Base-by-base conservation (phyloP, 2,888 invertebrate species). In the Drosophila ezoana region DNA sequence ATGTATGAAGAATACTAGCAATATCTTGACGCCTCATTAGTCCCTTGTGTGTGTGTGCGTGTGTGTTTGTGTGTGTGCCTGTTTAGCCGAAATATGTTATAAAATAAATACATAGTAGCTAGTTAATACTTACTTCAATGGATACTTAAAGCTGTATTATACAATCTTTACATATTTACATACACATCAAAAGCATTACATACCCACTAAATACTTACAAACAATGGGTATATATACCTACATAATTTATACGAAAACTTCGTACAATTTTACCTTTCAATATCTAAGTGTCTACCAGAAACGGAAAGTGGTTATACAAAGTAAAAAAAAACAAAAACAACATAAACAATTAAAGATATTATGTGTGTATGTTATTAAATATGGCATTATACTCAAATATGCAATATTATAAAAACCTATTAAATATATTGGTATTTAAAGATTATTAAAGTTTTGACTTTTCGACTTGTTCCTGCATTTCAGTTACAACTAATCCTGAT, bases 221-320 rank as follows among this genome's bases (percentile, higher is more conserved):
- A 64, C 64, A 54, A 62, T 45, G 43, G 41, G 53, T 64, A 72
- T 49, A 73, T 51, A 73, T 51, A 72, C 40, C 53, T 61, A 60
- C 43, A 49, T 35, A 62, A 51, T 54, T 67, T 56, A 76, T 47
- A 71, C 67, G 67, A 72, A 52, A 75, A 75, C 53, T 71, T 80
- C 84, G 80, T 83, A 83, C 87, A 81, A 87, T 87, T 89, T 87
- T 89, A 89, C 89, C 85, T 87, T 89, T 89, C 89, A 89, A 78
- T 72, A 78, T 89, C 89, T 89, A 89, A 88, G 79, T 89, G 89
- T 89, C 89, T 89, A 89, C 82, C 78, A 74, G 73, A 63, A 81
- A 80, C 69, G 72, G 74, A 79, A 76, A 81, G 61, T 59, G 61
- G 63, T 72, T 72, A 67, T 73, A 69, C 71, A 71, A 61, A 71